These are phyloP conservation scores for Coranthus polyacanthus DNA, from an alignment of 2,797 vertebrate genomes.

Conservation along the genomic window DNA sequence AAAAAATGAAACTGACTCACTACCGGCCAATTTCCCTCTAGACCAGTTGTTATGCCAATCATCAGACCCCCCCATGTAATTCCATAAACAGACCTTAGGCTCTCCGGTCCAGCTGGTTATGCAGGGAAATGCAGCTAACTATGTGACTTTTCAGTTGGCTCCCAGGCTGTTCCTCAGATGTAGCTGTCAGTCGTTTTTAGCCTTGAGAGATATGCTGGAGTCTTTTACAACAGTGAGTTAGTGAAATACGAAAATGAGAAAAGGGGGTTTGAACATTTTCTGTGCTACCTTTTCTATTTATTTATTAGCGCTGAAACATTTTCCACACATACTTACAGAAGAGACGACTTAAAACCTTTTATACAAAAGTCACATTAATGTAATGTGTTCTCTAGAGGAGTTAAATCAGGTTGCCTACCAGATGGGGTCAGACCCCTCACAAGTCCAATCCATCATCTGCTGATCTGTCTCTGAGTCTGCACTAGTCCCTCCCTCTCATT, in stretches of 20 bases:
- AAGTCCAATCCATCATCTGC: slow-evolving; percentile 64
- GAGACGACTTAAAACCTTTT: slow-evolving; percentile 2
- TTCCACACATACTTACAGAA: slow-evolving; percentile 3
- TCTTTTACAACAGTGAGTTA: slow-evolving; percentile 32
- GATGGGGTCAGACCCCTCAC: slow-evolving; percentile 48
- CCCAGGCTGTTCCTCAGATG: slow-evolving; percentile 26
- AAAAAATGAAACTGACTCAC: not conserved
- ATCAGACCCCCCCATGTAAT: slow-evolving; percentile 43
- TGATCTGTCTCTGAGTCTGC: slow-evolving; percentile 39
- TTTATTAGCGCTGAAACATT: slow-evolving; percentile 10
- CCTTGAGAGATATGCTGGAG: slow-evolving; percentile 22
- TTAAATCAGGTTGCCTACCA: slow-evolving; percentile 42
- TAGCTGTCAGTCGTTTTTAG: slow-evolving; percentile 27
- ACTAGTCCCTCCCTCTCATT: slow-evolving; percentile 56
- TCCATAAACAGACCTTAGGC: slow-evolving; percentile 40
- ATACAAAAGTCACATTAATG: slow-evolving; percentile 19
- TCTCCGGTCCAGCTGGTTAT: slow-evolving; percentile 39
- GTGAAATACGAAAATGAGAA: slow-evolving; percentile 17
- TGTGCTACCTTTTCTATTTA: slow-evolving; percentile 4
- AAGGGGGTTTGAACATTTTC: slow-evolving; percentile 22
- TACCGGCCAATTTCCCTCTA: slow-evolving; percentile 27
- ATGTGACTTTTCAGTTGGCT: slow-evolving; percentile 43
- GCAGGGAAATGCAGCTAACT: slow-evolving; percentile 31
- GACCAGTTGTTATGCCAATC: slow-evolving; percentile 43
- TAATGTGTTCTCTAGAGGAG: slow-evolving; percentile 24